Evolutionary conservation across 2,888 invertebrate species (phyloP).

Genomic region (Torymus auratus): DNA sequence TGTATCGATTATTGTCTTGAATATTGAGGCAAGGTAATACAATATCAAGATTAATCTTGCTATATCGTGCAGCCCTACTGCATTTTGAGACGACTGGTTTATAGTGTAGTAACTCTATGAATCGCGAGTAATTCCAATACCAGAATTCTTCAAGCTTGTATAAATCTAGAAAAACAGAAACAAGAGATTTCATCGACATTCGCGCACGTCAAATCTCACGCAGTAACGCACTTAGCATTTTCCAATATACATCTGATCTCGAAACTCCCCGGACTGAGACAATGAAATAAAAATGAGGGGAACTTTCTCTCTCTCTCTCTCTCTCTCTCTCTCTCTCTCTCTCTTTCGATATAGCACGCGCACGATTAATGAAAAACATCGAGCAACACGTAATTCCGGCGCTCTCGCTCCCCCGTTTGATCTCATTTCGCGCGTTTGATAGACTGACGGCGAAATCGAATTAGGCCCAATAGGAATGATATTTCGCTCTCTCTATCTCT

Average conservation of each 20-base stretch:
- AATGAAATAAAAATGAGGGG: slow-evolving; percentile 54
- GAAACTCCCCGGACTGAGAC: background rate
- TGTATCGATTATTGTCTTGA: no score
- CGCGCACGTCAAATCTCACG: background rate
- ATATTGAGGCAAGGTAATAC: no score
- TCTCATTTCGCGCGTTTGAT: slow-evolving; percentile 63
- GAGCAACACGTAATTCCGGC: slow-evolving; percentile 34
- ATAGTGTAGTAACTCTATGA: no score
- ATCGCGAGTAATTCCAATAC: no score
- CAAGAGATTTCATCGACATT: no score
- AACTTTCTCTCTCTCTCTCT: slow-evolving; percentile 53
- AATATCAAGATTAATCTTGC: no score
- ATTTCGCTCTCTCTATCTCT: slow-evolving; percentile 59
- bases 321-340: slow-evolving; percentile 47
- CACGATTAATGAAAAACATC: slow-evolving; percentile 57
- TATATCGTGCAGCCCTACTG: no score
- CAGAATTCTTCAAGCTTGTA: no score
- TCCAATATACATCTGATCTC: slow-evolving; percentile 22
- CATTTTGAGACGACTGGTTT: no score
- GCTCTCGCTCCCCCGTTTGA: slow-evolving; percentile 59
- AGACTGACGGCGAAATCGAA: slow-evolving; percentile 62
- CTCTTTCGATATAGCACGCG: slow-evolving; percentile 47
- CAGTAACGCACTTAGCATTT: slow-evolving; percentile 12
- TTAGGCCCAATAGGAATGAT: slow-evolving; percentile 61
- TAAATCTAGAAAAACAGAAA: no score